A percentile compares a stretch with the other conserved stretches of the same genome.
Conservation (phyloP, 2,888 invertebrate genomes). For the Diploptera punctata region DNA sequence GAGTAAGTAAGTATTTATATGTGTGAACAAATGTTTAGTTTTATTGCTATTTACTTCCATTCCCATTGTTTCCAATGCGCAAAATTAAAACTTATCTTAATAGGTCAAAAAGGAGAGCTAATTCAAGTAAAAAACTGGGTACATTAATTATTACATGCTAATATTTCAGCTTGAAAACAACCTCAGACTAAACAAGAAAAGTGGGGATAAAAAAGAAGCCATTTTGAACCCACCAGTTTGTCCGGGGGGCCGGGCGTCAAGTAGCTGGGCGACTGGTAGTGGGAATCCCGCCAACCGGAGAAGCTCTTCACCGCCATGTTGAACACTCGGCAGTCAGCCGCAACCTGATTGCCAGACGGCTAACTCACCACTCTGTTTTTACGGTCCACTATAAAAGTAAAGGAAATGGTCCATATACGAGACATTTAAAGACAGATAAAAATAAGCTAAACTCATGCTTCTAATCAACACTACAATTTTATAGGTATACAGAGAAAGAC, state of each 20-base stretch:
- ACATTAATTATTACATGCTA: too few relatives aligned
- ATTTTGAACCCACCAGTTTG: slow-evolving; percentile 17
- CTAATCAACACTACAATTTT: background rate
- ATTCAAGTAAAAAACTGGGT: too few relatives aligned
- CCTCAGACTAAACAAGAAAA: too few relatives aligned
- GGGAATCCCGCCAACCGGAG: slow-evolving; percentile 5
- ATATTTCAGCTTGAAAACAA: too few relatives aligned
- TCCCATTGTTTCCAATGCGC: too few relatives aligned
- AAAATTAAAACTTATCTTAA: too few relatives aligned
- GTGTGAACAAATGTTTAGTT: too few relatives aligned
- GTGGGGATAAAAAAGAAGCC: too few relatives aligned
- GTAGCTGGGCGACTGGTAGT: slow-evolving; percentile 14
- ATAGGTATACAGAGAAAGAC: background rate
- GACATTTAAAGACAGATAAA: slow-evolving; percentile 35
- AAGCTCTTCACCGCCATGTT: slow-evolving; percentile 6
- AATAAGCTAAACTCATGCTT: slow-evolving; percentile 26
- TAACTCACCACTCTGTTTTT: slow-evolving; percentile 22
- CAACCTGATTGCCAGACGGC: background rate
- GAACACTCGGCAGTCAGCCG: slow-evolving; percentile 1
- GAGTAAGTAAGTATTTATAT: too few relatives aligned
- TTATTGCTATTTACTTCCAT: too few relatives aligned
- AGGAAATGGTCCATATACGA: slow-evolving; percentile 28
- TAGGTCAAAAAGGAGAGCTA: too few relatives aligned
- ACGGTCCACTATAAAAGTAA: slow-evolving; percentile 35
- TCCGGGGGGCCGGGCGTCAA: background rate